A percentile compares a stretch with the other conserved stretches of the same genome.
Conservation (phyloP, 2,888 invertebrate genomes). For the Lamellibrachia satsuma region DNA sequence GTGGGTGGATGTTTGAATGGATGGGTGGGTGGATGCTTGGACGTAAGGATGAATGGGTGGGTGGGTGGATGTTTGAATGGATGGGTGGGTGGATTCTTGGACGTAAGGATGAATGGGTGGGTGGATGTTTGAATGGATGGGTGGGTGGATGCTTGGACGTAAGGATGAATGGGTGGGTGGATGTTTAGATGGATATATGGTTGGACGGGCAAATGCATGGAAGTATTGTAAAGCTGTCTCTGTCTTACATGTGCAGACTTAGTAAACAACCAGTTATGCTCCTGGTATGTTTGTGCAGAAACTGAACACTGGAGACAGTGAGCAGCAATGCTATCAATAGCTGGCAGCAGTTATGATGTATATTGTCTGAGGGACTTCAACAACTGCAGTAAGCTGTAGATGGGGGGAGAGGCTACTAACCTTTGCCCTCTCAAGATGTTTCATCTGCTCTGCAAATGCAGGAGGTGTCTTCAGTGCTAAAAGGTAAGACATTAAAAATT, state of each 20-base stretch:
- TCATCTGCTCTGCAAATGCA: slow-evolving; percentile 93
- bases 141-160: too few relatives aligned
- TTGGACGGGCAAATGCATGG: too few relatives aligned
- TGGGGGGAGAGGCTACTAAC: slow-evolving; percentile 50
- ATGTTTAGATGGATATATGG: too few relatives aligned
- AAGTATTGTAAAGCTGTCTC: background rate
- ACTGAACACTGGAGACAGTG: background rate
- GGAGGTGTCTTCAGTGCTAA: slow-evolving; percentile 90
- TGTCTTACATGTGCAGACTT: background rate
- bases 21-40: too few relatives aligned
- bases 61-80: too few relatives aligned
- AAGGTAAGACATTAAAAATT: slow-evolving; percentile 37
- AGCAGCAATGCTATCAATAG: background rate
- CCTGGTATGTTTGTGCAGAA: background rate
- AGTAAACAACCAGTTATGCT: background rate
- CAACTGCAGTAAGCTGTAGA: background rate
- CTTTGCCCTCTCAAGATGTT: slow-evolving; percentile 93
- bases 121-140: too few relatives aligned
- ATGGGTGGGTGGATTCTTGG: too few relatives aligned
- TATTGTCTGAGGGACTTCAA: background rate
- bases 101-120: too few relatives aligned
- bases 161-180: too few relatives aligned
- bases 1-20: too few relatives aligned
- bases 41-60: too few relatives aligned
- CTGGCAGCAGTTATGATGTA: background rate